Base-by-base conservation (phyloP, 2,797 vertebrate species). In the Lophius americanus region DNA sequence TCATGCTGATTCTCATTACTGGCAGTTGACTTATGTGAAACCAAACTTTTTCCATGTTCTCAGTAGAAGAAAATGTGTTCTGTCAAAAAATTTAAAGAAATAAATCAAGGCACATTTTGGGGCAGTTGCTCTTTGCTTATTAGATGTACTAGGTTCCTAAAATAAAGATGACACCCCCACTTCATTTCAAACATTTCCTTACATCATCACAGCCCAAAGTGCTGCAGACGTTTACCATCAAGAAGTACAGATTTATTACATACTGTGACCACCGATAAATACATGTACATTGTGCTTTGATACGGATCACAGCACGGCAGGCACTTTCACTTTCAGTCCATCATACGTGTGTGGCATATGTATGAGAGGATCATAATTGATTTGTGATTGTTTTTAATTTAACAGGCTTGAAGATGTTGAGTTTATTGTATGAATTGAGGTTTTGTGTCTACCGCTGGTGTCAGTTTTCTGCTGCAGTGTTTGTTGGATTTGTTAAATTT, bases 311-410 rank as follows among this genome's bases (percentile, higher is more conserved):
- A 43, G 32, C 32, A 7, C 2, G 33, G 46, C 37, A 13, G 38
- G 51, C 23, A 6, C 75, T 78, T 73, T 71, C 0, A 0, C 57
- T 72, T 59, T 61, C 2, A 0, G 38, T 51, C 32, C 37, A 1
- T 37, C 69, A 11, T 80, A 64, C 38, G 56, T 72, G 61, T 70
- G 42, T 56, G 50, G 35, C 38, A 57, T 51, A 10, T 49, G 72
- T 61, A 54, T 75, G 57, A 71, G 67, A 78, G 41, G 57, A 70
- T 81, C 38, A 48, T 13, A 63, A 42, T 68, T 70, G 69, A 79
- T 76, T 23, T 23, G 23, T 23, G 36, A 39, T 52, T 38, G 49
- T 14, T 81, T 65, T 60, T n/a, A 12, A 43, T 49, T 53, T 64
- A 51, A n/a, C 60, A 60, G 62, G 23, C 51, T 60, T 53, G 37